Conservation (phyloP, 2,113 vertebrate genomes). For the Capreolus pygargus region DNA sequence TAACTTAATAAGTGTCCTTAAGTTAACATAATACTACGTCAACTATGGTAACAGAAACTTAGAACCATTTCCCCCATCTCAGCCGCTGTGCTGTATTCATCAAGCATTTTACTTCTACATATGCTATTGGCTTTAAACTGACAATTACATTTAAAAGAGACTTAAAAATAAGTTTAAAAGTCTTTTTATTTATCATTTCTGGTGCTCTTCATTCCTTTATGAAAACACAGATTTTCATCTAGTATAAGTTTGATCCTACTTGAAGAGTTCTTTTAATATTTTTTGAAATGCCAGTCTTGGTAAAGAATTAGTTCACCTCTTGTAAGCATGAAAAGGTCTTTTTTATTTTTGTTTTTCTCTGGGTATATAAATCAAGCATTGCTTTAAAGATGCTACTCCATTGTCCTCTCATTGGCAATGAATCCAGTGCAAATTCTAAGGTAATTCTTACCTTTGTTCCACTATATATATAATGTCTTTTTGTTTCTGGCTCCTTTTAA, state of each 20-base stretch:
- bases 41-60: not conserved
- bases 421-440: not conserved
- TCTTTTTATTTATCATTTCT: not conserved
- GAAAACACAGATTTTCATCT: not conserved
- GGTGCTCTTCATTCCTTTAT: not conserved
- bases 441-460: not conserved
- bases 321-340: not conserved
- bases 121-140: not conserved
- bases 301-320: not conserved
- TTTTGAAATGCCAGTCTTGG: not conserved
- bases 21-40: not conserved
- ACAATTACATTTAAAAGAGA: not conserved
- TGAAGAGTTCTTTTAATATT: not conserved
- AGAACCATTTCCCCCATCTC: not conserved
- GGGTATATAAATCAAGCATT: not conserved
- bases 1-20: not conserved
- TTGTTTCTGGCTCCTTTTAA: not conserved
- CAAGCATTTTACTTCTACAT: not conserved
- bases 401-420: not conserved
- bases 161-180: not conserved
- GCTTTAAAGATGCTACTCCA: not conserved
- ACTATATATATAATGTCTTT: not conserved
- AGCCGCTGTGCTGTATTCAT: not conserved
- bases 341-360: not conserved
- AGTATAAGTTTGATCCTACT: not conserved